These are phyloP conservation scores for Eudemis profundana DNA, from an alignment of 2,888 invertebrate species.

Conservation along the genomic window DNA sequence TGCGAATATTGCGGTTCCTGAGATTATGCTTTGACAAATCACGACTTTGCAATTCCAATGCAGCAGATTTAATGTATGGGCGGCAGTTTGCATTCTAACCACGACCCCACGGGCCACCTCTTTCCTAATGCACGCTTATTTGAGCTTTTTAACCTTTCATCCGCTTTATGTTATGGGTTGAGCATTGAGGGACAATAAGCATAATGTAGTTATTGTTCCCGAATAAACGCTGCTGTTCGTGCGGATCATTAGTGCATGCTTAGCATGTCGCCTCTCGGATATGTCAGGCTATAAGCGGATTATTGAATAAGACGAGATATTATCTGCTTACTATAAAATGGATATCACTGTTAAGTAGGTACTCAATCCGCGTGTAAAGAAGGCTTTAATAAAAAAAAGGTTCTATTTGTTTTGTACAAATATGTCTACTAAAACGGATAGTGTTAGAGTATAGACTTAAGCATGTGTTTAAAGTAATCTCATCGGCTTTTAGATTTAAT, in stretches of 20 bases:
- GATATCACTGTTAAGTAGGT: background rate
- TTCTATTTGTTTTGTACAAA: too few species aligned
- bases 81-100: constrained; percentile 85
- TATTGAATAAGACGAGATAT: constrained; percentile 3
- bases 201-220: constrained; percentile 72
- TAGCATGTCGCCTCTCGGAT: constrained; percentile 21
- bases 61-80: constrained; percentile 85
- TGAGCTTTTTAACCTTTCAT: constrained; percentile 85
- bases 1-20: constrained; percentile 84
- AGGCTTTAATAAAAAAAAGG: background rate
- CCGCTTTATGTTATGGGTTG: constrained; percentile 76
- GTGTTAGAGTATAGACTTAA: too few species aligned
- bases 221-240: constrained; percentile 54
- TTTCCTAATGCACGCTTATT: constrained; percentile 86
- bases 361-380: background rate
- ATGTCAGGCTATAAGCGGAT: constrained; percentile 19
- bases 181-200: constrained; percentile 82
- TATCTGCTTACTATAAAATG: constrained; percentile 5
- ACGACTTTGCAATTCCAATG: constrained; percentile 85
- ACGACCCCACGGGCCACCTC: constrained; percentile 84
- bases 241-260: constrained; percentile 39
- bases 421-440: too few species aligned
- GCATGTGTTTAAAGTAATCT: constrained; percentile 45
- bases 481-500: constrained; percentile 53
- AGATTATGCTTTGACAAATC: constrained; percentile 86